These are phyloP conservation scores for Gymnocheta viridis DNA, from an alignment of 2,888 invertebrate genomes.

Conservation along the genomic window DNA sequence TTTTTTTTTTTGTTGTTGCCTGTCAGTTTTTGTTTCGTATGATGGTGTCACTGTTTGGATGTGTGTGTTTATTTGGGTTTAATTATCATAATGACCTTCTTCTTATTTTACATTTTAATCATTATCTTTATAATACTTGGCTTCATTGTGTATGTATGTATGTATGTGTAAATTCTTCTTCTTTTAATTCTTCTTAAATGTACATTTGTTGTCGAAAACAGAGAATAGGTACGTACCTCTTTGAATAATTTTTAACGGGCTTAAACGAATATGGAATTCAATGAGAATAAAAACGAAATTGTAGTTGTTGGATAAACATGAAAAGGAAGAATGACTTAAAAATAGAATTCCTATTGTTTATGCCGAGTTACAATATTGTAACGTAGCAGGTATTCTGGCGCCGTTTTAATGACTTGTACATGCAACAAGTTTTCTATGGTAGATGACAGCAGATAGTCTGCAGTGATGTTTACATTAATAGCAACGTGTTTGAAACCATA, in stretches of 20 bases:
- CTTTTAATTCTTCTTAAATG: conserved; percentile 1
- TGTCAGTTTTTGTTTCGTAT: background rate
- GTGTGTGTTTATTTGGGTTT: conserved; percentile 20
- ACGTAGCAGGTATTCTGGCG: conserved; percentile 69
- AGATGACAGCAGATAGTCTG: conserved; percentile 6
- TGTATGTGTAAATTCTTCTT: no score
- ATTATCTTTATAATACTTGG: conserved; percentile 35
- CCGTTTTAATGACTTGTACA: conserved; percentile 67
- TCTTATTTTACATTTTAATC: conserved; percentile 41
- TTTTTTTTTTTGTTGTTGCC: conserved; percentile 17
- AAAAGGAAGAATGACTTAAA: conserved; percentile 11
- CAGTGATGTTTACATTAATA: conserved; percentile 26
- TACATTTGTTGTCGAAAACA: conserved; percentile 7
- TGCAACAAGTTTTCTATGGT: conserved; percentile 64
- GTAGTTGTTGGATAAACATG: background rate
- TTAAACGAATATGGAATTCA: conserved; percentile 6
- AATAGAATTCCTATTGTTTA: conserved; percentile 41
- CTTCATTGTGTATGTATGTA: background rate
- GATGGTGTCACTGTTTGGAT: background rate
- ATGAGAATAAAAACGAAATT: conserved; percentile 28
- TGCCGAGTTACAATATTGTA: conserved; percentile 40
- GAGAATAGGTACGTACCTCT: no score
- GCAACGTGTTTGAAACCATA: background rate
- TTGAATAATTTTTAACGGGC: conserved; percentile 32
- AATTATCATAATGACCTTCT: conserved; percentile 65